A percentile compares a stretch with the other conserved stretches of the same genome.
Evolutionary conservation across 2,797 vertebrate genomes (phyloP).

Genomic region (Thripadectes ignobilis): DNA sequence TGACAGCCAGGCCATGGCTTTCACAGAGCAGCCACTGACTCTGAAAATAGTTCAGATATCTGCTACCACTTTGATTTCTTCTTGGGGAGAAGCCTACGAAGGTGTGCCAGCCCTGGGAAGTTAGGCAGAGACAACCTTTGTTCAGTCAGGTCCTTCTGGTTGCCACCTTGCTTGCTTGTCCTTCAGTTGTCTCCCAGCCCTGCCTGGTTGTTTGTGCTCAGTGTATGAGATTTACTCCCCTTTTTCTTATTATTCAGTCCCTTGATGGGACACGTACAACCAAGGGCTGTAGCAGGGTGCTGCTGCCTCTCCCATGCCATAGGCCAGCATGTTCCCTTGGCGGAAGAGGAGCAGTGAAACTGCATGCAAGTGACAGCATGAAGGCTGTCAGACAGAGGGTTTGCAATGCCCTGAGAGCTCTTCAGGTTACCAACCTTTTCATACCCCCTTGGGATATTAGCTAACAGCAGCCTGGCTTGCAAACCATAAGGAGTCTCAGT

Average conservation of each 20-base stretch:
- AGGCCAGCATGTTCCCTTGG: fast-evolving
- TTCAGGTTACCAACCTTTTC: neutral
- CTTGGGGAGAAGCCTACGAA: neutral
- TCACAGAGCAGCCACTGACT: neutral
- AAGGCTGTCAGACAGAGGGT: neutral
- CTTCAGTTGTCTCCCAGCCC: neutral
- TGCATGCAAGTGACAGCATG: neutral
- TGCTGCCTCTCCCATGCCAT: neutral
- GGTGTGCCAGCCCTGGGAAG: neutral
- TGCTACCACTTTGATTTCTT: neutral
- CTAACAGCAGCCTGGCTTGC: neutral
- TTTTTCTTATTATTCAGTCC: neutral
- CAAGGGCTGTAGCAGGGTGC: fast-evolving
- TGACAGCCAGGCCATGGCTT: neutral
- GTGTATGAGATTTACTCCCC: fast-evolving
- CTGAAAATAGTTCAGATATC: neutral
- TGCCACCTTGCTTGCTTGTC: neutral
- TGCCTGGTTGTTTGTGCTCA: neutral
- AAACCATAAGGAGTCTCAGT: neutral
- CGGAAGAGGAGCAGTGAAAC: neutral
- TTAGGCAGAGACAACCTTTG: neutral
- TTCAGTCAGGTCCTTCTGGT: neutral
- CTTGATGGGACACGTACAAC: fast-evolving
- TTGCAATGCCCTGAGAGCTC: neutral
- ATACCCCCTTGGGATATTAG: neutral